phyloP scores from a whole-genome alignment of 1,140 invertebrate genomes.

The Aphaenogaster floridana region DNA sequence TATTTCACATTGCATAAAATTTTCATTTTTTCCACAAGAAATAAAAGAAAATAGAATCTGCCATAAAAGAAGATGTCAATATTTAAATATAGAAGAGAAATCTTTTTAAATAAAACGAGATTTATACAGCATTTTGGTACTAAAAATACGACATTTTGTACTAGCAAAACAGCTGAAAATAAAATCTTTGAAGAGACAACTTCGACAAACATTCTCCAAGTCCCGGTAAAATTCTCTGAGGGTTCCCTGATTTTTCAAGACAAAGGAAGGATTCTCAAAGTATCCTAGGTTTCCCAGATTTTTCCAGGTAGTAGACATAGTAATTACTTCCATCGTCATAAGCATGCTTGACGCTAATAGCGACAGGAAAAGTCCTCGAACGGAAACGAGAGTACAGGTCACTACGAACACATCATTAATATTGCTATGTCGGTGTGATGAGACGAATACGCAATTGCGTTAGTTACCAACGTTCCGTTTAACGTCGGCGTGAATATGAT shows the following conservation, averaged over 20 bases:
- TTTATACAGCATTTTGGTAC: not conserved
- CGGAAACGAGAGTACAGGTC: constrained; percentile 21
- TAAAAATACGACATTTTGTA: not conserved
- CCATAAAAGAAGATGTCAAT: not conserved
- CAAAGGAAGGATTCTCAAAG: not conserved
- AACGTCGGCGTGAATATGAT: not conserved
- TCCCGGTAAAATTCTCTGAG: not conserved
- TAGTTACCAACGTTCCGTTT: not conserved
- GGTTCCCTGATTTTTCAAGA: not conserved
- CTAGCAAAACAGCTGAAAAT: not conserved
- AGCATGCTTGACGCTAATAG: not conserved
- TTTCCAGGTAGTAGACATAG: not conserved
- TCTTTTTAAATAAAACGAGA: not conserved
- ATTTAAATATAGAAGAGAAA: not conserved
- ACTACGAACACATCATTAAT: not conserved
- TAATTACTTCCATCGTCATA: not conserved
- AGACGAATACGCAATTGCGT: not conserved
- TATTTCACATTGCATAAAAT: not conserved
- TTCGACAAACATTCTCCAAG: not conserved
- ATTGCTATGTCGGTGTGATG: not conserved
- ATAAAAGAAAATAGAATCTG: not conserved
- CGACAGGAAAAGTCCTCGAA: constrained; percentile 56
- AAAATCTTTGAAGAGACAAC: not conserved
- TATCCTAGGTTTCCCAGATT: not conserved
- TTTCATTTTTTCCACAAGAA: not conserved